phyloP scores from a whole-genome alignment of 2,888 invertebrate genomes.

The Ashinkailepas kermadecensis region DNA sequence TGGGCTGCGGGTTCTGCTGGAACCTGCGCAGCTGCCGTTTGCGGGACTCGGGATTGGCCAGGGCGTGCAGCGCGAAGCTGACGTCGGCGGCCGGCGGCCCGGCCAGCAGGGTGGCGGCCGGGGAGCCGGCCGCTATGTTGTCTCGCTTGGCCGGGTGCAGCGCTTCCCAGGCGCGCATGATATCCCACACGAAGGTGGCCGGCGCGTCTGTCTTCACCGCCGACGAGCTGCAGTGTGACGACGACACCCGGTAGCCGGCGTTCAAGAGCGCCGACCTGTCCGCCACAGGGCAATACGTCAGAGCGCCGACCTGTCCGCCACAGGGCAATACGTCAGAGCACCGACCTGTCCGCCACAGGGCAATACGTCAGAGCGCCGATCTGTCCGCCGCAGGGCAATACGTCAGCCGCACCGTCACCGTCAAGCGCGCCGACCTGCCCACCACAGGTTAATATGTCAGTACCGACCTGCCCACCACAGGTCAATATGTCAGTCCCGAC shows the following conservation, averaged over 20 bases:
- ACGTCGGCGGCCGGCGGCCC: slow-evolving; percentile 37
- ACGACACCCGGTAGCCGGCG: slow-evolving; percentile 83
- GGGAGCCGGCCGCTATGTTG: slow-evolving; percentile 25
- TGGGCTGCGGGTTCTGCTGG: slow-evolving; percentile 73
- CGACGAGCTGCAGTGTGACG: slow-evolving; percentile 77
- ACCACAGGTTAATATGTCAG: no score
- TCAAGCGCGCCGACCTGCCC: no score
- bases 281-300: background rate
- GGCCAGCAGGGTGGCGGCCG: slow-evolving; percentile 23
- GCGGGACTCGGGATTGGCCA: slow-evolving; percentile 74
- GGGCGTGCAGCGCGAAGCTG: slow-evolving; percentile 52
- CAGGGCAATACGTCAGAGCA: no score
- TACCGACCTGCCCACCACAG: no score
- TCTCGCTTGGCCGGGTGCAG: slow-evolving; percentile 29
- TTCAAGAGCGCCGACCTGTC: slow-evolving; percentile 80
- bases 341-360: no score
- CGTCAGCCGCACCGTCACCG: no score
- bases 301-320: no score
- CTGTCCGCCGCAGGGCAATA: no score
- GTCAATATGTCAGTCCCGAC: no score
- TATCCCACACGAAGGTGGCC: slow-evolving; percentile 77
- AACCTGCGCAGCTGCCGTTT: slow-evolving; percentile 64
- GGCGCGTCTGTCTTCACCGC: slow-evolving; percentile 93
- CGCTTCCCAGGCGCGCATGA: slow-evolving; percentile 69
- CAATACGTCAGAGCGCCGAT: no score